Conservation (phyloP, 1,140 invertebrate species). For the Meloidogyne chitwoodi region DNA sequence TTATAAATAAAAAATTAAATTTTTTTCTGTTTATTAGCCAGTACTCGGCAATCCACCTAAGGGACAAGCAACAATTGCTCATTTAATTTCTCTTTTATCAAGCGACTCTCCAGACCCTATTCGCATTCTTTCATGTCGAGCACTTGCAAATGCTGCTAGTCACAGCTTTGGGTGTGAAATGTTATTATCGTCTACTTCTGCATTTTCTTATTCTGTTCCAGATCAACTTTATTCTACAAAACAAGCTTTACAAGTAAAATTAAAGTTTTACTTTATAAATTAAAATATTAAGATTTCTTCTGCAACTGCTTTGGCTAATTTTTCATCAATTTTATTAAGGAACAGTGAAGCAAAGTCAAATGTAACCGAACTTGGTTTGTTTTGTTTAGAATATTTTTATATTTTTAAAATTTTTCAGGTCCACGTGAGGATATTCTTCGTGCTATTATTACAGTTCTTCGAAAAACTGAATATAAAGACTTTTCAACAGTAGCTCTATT, state of each 20-base stretch:
- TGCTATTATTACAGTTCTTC: constrained; percentile 32
- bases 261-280: neutral
- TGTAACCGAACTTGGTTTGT: constrained; percentile 34
- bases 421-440: constrained; percentile 49
- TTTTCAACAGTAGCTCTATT: constrained; percentile 29
- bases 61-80: neutral
- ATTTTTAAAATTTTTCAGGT: constrained; percentile 11
- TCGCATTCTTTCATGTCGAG: constrained; percentile 42
- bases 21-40: neutral
- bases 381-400: neutral
- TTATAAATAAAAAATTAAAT: neutral
- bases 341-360: constrained; percentile 27
- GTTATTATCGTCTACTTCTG: constrained; percentile 17
- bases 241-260: constrained; percentile 30
- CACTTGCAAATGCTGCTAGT: constrained; percentile 42
- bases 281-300: constrained; percentile 37
- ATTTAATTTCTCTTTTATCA: constrained; percentile 35
- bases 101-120: constrained; percentile 31
- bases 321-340: constrained; percentile 30
- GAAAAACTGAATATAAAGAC: constrained; percentile 24
- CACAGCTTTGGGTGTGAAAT: constrained; percentile 41
- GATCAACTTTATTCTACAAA: constrained; percentile 23
- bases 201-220: constrained; percentile 15
- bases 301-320: constrained; percentile 40
- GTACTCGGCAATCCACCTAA: constrained; percentile 10